Evolutionary conservation across 37 sponge, comb jelly and placozoan species (phyloP), one percentile per base, ranked within the genome.

Genomic region (Corticium candelabrum): DNA sequence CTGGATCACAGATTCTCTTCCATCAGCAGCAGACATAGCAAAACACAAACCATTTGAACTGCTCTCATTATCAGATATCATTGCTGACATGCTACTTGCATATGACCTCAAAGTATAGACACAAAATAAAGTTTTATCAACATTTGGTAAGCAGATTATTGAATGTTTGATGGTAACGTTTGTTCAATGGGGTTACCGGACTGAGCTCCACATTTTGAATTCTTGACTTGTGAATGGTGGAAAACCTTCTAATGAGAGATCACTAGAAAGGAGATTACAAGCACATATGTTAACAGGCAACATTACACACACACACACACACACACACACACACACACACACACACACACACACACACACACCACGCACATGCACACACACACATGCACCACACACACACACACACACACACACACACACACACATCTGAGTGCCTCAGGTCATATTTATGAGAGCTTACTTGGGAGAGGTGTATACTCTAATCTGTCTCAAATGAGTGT

Each of bases 1-100:
- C 68, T 94, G 95, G 95, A 84, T 94, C 56, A 90, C 95, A 15
- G 95, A 94, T 70, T 94, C 95, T 32, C 76, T 94, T 1, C 95
- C 95, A 0, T 81, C 83, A 57, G 86, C 89, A 11, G 4, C 50
- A 36, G 79, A 84, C 4, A 84, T 90, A 34, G 81, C 41, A 27
- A 30, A 70, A 30, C 74, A 82, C 73, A 43, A 38, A 3, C 95
- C 95, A 0, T 94, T 94, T 79, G 79, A 81, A 37, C 73, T 94
- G 15, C 38, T 94, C 40, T 89, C 91, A 2, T 41, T 94, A 38
- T 84, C 83, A 68, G 84, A 84, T 32, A 80, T 86, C 69, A 88
- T 94, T 0, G 87, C 86, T 1, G 85, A 88, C 43, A 82, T 86
- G 33, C 80, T 94, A 11, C 80, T 91, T 39, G 80, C 84, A 37